Base-by-base conservation (phyloP, 1,140 invertebrate species). In the Helicoverpa armigera region DNA sequence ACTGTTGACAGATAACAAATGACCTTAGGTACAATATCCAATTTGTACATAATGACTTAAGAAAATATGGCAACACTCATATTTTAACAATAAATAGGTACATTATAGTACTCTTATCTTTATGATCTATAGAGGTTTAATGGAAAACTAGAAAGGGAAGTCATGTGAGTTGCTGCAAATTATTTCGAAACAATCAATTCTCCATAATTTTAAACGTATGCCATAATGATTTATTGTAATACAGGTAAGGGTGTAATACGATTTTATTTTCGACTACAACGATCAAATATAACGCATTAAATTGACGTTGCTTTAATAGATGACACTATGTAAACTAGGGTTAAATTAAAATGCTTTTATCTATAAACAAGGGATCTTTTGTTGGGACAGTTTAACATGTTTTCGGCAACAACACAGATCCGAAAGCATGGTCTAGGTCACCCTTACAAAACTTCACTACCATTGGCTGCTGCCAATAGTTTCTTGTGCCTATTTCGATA, bases 1-100 rank as follows among this genome's bases (percentile, higher is more conserved):
- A 94, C 93, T 94, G 93, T 93, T 91, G 92, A 94, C 92, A 93
- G 92, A 94, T 94, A 94, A 94, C 93, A 94, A 94, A 94, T 94
- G 91, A 92, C 92, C 92, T 93, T 94, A 43, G 35, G 35, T 43
- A 94, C 88, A 92, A 90, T 94, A 94, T 94, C 90, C 92, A 91
- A 94, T 94, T 94, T 94, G 93, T 94, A 94, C 93, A 94, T 92
- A 92, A 94, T 93, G 92, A 94, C 93, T 94, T 94, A 94, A 94
- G 92, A 94, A 92, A 94, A 94, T 94, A 94, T 94, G 93, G 93
- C 93, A 94, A 94, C 93, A 94, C 92, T 91, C 92, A 93, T 94
- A 92, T 93, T 93, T 93, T 92, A 94, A 94, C 92, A 94, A 94
- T 91, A 91, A 90, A 91, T 89, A 43, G 35, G 35, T 43, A 92